Conservation (phyloP, 2,113 vertebrate species). For the Nibea coibor region DNA sequence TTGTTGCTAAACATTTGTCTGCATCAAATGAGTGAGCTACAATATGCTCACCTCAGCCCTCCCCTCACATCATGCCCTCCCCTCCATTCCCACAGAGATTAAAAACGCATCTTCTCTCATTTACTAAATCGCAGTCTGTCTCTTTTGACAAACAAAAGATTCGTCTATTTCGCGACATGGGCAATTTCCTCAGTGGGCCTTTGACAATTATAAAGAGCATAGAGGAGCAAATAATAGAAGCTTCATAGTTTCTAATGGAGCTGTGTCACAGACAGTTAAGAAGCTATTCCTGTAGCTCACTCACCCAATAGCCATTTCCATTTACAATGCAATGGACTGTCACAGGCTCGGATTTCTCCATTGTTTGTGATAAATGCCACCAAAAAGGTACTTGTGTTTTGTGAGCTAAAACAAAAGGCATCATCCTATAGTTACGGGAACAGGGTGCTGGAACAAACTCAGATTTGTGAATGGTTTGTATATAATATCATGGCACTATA, state of each 20-base stretch:
- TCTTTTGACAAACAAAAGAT: conserved; percentile 62
- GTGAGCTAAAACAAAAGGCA: conserved; percentile 62
- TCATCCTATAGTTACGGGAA: conserved; percentile 34
- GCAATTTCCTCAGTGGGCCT: conserved; percentile 62
- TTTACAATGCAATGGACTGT: conserved; percentile 65
- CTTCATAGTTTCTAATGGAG: conserved; percentile 69
- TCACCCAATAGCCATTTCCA: conserved; percentile 72
- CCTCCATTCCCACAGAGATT: conserved; percentile 51
- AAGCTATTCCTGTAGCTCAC: conserved; percentile 64
- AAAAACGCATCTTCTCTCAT: conserved; percentile 68
- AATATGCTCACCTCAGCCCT: conserved; percentile 39
- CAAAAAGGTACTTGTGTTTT: conserved; percentile 48
- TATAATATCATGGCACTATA: conserved; percentile 23
- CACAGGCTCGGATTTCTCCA: conserved; percentile 40
- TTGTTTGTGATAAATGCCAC: conserved; percentile 63
- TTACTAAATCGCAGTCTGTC: conserved; percentile 47
- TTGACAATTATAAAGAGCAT: conserved; percentile 69
- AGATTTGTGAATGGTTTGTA: conserved; percentile 12
- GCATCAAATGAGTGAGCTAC: conserved; percentile 16
- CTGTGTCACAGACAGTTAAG: conserved; percentile 71
- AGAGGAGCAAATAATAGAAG: conserved; percentile 68
- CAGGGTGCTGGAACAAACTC: conserved; percentile 11
- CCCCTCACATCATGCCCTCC: neutral
- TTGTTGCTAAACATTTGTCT: conserved; percentile 8
- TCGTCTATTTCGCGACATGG: conserved; percentile 62